Percentiles rank a stretch among this genome's conserved stretches.
Evolutionary conservation across 2,888 invertebrate species (phyloP).

Genomic region (Drosophila mimetica): DNA sequence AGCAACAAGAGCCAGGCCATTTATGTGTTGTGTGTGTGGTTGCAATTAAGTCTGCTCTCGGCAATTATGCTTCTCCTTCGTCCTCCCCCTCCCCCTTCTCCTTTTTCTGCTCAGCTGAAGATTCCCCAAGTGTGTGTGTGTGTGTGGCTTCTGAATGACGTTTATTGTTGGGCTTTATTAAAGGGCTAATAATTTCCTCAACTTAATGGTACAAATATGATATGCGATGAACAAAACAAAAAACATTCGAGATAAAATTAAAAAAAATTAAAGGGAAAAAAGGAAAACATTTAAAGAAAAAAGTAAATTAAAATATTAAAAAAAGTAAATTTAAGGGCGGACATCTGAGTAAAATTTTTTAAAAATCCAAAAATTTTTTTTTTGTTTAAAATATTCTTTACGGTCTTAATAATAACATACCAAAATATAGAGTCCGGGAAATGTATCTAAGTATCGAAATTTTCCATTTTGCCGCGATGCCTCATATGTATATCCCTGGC

Average conservation of each 20-base stretch:
- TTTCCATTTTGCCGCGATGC: too few species aligned
- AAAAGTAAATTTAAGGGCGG: background rate
- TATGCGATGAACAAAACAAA: background rate
- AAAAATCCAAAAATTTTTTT: too few species aligned
- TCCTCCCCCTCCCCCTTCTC: background rate
- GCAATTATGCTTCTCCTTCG: constrained; percentile 32
- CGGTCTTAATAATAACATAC: too few species aligned
- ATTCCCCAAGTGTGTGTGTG: constrained; percentile 31
- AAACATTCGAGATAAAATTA: too few species aligned
- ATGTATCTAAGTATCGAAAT: too few species aligned
- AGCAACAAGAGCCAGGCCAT: constrained; percentile 31
- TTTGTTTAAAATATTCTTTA: too few species aligned
- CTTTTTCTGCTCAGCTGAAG: constrained; percentile 1
- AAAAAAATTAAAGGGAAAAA: too few species aligned
- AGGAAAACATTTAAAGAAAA: too few species aligned
- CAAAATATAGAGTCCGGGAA: too few species aligned
- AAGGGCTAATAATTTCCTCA: constrained; percentile 13
- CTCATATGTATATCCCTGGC: too few species aligned
- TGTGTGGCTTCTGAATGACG: constrained; percentile 40
- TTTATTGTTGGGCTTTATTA: constrained; percentile 17
- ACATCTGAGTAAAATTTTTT: too few species aligned
- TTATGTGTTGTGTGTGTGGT: constrained; percentile 26
- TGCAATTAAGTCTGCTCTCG: constrained; percentile 44
- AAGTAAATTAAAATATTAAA: too few species aligned
- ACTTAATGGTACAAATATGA: background rate